Percentiles rank a stretch among this genome's conserved stretches.
phyloP scores from a whole-genome alignment of 2,113 vertebrate genomes.

The Hassar affinis region DNA sequence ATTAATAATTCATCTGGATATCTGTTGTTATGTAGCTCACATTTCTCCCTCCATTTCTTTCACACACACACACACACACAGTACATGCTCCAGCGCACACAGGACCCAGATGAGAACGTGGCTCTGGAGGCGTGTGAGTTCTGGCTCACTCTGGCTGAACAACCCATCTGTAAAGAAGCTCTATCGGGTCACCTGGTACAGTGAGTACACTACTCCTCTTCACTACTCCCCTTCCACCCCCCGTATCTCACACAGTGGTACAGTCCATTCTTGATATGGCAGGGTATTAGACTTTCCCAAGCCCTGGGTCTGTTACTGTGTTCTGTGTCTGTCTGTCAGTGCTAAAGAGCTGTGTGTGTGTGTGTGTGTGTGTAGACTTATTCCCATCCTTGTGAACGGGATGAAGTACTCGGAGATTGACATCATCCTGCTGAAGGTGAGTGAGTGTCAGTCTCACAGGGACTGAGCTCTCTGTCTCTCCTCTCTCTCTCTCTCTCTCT shows the following conservation, averaged over 20 bases:
- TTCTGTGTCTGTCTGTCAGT: no score
- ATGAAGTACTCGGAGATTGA: conserved; percentile 98
- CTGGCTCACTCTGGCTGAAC: conserved; percentile 93
- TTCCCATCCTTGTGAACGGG: conserved; percentile 89
- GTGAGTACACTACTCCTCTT: no score
- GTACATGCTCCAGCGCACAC: conserved; percentile 96
- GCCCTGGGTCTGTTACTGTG: no score
- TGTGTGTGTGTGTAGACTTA: conserved; percentile 69
- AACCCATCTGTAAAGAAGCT: conserved; percentile 94
- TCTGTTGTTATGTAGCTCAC: no score
- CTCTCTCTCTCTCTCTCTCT: background rate
- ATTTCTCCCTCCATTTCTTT: background rate
- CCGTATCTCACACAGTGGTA: background rate
- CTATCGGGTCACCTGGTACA: conserved; percentile 88
- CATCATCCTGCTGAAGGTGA: conserved; percentile 91
- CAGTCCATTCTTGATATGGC: background rate
- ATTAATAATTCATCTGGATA: no score
- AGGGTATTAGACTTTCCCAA: background rate
- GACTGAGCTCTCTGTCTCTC: background rate
- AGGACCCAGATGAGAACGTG: conserved; percentile 93
- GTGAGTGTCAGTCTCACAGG: background rate
- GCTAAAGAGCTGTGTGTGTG: background rate
- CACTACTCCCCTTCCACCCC: background rate
- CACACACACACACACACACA: no score
- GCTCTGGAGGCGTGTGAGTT: conserved; percentile 94